A percentile compares a stretch with the other conserved stretches of the same genome.
These are phyloP conservation scores for Drosophila santomea DNA, from an alignment of 1,140 invertebrate genomes.

Conservation along the genomic window DNA sequence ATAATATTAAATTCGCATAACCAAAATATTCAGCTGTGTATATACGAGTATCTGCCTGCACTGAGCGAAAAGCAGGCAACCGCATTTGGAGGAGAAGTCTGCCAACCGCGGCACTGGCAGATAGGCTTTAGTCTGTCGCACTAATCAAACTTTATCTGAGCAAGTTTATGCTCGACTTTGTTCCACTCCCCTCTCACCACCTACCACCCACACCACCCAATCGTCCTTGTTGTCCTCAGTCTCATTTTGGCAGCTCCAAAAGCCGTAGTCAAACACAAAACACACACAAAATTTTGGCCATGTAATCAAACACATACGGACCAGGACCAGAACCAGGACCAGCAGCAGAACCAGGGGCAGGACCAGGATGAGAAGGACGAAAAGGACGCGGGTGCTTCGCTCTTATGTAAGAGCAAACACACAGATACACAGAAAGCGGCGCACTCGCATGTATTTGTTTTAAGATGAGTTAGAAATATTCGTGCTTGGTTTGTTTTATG, in stretches of 20 bases:
- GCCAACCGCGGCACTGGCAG: constrained; percentile 19
- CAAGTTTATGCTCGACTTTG: constrained; percentile 44
- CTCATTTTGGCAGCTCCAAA: constrained; percentile 8
- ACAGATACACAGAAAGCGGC: not conserved
- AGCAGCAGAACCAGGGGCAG: not conserved
- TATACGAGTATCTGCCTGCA: constrained; percentile 10
- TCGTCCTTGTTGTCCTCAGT: constrained; percentile 10
- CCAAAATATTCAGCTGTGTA: not conserved
- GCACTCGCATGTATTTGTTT: constrained; percentile 49
- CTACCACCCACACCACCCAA: not conserved
- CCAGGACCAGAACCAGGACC: no score
- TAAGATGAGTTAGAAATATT: constrained; percentile 80
- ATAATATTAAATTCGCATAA: not conserved
- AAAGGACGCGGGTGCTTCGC: constrained; percentile 5
- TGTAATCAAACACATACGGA: constrained; percentile 60
- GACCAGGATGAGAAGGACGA: constrained; percentile 4
- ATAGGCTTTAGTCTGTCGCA: constrained; percentile 28
- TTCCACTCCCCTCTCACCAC: not conserved
- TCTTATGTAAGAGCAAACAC: constrained; percentile 21
- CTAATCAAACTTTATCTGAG: constrained; percentile 57
- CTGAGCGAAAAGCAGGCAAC: constrained; percentile 29
- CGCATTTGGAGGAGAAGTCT: not conserved
- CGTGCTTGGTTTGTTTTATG: constrained; percentile 80
- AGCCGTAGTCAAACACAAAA: constrained; percentile 42
- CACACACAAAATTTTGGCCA: constrained; percentile 37